phyloP scores from a whole-genome alignment of 1,140 invertebrate genomes.

The Chironomus tepperi region DNA sequence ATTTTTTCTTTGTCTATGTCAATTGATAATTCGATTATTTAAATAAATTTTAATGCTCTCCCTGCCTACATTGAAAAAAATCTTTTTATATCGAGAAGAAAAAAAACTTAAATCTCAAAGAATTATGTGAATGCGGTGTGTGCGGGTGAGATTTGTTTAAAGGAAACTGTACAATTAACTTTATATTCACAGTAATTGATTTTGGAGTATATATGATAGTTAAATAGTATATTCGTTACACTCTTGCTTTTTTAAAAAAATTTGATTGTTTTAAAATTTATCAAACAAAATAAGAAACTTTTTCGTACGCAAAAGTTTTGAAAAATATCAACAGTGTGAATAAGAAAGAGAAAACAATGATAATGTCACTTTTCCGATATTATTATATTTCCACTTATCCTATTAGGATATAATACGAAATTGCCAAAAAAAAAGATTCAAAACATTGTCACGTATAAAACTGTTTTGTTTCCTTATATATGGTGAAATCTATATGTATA shows the following conservation, averaged over 20 bases:
- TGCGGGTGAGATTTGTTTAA: too few species aligned
- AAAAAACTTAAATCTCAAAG: not conserved
- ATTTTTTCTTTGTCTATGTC: not conserved
- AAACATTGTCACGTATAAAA: conserved; percentile 16
- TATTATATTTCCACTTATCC: conserved; percentile 5
- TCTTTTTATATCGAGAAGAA: not conserved
- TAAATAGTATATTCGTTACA: too few species aligned
- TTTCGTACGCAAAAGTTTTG: not conserved
- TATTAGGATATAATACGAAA: not conserved
- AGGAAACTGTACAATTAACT: too few species aligned
- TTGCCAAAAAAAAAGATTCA: not conserved
- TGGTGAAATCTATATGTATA: too few species aligned
- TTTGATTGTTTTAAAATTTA: too few species aligned
- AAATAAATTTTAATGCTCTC: not conserved
- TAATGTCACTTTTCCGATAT: conserved; percentile 16
- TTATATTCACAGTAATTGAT: too few species aligned
- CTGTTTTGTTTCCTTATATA: conserved; percentile 21
- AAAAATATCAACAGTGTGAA: not conserved
- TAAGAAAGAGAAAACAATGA: not conserved
- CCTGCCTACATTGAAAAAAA: not conserved
- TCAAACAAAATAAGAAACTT: not conserved
- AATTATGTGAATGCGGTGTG: not conserved
- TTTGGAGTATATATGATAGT: too few species aligned
- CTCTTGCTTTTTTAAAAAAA: too few species aligned
- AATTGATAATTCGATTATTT: conserved; percentile 9